Base-by-base conservation (phyloP, 2,888 invertebrate genomes). In the Chymomyza amoena region DNA sequence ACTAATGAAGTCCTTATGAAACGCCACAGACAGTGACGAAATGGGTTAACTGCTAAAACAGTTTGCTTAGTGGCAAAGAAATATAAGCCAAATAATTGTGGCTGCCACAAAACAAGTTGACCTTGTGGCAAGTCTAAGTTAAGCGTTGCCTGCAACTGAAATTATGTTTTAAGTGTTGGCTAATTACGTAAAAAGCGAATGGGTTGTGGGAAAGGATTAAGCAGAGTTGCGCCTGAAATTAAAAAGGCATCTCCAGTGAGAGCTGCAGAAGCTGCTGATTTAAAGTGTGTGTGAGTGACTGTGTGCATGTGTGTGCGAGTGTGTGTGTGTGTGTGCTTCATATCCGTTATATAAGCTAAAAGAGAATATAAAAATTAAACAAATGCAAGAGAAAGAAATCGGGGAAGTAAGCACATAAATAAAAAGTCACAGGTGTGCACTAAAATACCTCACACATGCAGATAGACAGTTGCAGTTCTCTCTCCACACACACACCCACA, bases 351-450 rank as follows among this genome's bases (percentile, higher is more conserved):
- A 69, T 69, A 73, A 64, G 18, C 56, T 57, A 57, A 9, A 28
- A n/a, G 36, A 52, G 54, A n/a, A 32, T 20, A 32, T 20, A 39
- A 36, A 36, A 45, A 57, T 50, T 45, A 32, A 57, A 15, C 18
- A 54, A 20, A 61, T 10, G 20, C 32, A 28, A 36, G 36, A 3
- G 16, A 4, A 18, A 20, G 25, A n/a, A 69, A 61, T 39, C 39
- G 61, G 28, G 51, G 4, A 64, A 15, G 64, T 59, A 60, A 59
- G 18, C 51, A 57, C 32, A 61, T 63, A 64, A 25, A 66, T 60
- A 68, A 62, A 63, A 54, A 60, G 68, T 62, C 68, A 72, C 68
- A 72, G 72, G 68, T 64, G 72, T 69, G 57, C 20, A 57, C 57
- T 25, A 20, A 56, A 25, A 56, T 20, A 56, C 60, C 64, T 70